A percentile compares a stretch with the other conserved stretches of the same genome.
These are phyloP conservation scores for Hedychridium roseum DNA, from an alignment of 2,888 invertebrate species.

Conservation along the genomic window DNA sequence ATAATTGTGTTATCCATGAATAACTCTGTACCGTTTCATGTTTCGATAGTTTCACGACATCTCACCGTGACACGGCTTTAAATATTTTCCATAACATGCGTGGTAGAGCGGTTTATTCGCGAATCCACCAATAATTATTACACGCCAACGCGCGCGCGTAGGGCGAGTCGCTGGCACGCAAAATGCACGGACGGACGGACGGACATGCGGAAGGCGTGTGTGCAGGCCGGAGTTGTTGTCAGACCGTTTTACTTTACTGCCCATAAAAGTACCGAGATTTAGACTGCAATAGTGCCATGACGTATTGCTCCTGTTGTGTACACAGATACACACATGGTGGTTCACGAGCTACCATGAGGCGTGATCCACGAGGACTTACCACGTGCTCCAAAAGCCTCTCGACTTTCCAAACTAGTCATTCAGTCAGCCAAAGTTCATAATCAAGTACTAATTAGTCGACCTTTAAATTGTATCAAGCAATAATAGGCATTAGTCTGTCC, in stretches of 20 bases:
- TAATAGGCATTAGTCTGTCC: too few relatives aligned
- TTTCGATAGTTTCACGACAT: too few relatives aligned
- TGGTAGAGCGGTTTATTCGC: conserved; percentile 18
- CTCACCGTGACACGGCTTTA: too few relatives aligned
- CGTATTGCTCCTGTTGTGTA: conserved; percentile 44
- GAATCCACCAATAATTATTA: conserved; percentile 1
- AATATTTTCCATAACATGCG: too few relatives aligned
- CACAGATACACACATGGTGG: conserved; percentile 9
- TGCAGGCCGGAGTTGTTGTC: conserved; percentile 56
- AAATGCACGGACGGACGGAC: conserved; percentile 20
- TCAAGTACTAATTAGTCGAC: too few relatives aligned
- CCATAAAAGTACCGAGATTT: conserved; percentile 63
- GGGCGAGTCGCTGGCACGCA: conserved; percentile 25
- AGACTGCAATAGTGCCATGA: conserved; percentile 61
- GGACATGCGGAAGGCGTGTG: conserved; percentile 41
- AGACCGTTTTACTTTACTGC: conserved; percentile 63
- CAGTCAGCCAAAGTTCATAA: too few relatives aligned
- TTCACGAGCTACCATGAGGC: conserved; percentile 27
- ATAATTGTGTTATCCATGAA: too few relatives aligned
- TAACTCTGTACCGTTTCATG: too few relatives aligned
- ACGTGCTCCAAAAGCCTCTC: background rate
- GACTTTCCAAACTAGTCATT: too few relatives aligned
- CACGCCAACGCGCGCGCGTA: too few relatives aligned
- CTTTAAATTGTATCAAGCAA: too few relatives aligned
- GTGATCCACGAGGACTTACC: conserved; percentile 18